Evolutionary conservation across 2,113 vertebrate species (phyloP).

Genomic region (Tringa solitaria): DNA sequence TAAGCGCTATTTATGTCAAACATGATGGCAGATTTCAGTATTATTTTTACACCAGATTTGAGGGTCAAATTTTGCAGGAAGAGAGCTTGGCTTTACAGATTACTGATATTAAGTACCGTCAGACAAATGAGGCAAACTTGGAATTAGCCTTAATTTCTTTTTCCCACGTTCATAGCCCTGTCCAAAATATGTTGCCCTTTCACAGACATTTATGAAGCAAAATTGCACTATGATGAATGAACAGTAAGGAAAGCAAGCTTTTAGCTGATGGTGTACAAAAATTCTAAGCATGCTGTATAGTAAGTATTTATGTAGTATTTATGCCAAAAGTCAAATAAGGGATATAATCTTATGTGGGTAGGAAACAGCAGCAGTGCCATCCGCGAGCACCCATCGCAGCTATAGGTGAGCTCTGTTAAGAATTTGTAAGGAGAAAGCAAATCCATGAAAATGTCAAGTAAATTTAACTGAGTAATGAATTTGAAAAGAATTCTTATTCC

Average conservation of each 20-base stretch:
- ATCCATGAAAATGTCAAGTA: not conserved
- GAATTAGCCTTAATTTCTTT: not conserved
- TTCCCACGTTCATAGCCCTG: not conserved
- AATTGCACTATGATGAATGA: not conserved
- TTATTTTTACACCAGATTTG: not conserved
- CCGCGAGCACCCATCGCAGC: not conserved
- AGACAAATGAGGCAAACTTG: not conserved
- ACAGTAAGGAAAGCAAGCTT: not conserved
- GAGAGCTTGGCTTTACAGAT: not conserved
- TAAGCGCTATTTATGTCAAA: not conserved
- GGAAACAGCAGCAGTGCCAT: not conserved
- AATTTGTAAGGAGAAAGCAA: not conserved
- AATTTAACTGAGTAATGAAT: conserved; percentile 16
- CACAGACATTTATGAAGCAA: not conserved
- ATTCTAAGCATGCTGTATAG: not conserved
- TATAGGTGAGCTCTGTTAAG: not conserved
- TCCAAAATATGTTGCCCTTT: not conserved
- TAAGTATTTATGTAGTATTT: not conserved
- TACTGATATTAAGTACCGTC: not conserved
- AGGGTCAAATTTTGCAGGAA: not conserved
- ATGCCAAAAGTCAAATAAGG: not conserved
- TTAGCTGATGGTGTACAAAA: not conserved
- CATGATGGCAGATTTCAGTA: not conserved
- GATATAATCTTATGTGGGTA: not conserved
- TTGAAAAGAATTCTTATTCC: conserved; percentile 2